These are phyloP conservation scores for Drosophila rufa DNA, from an alignment of 1,140 invertebrate species.

Conservation along the genomic window DNA sequence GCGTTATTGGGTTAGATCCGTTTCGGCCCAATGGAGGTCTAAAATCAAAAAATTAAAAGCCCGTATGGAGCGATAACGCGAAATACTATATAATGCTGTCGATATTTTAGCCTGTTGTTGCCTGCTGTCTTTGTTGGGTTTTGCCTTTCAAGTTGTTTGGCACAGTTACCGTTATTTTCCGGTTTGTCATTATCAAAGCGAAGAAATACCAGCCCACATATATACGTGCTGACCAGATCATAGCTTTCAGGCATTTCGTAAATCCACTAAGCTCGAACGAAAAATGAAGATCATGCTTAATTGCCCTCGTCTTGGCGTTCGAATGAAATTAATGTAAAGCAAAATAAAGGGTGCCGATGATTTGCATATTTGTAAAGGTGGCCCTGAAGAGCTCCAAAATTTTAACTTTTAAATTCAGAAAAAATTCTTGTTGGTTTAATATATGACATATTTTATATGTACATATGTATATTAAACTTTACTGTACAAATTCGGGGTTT, in stretches of 20 bases:
- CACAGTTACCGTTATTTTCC: slow-evolving; percentile 78
- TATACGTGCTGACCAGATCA: slow-evolving; percentile 14
- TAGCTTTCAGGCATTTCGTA: slow-evolving; percentile 57
- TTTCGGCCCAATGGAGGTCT: slow-evolving; percentile 16
- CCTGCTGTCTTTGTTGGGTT: slow-evolving; percentile 15
- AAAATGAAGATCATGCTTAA: slow-evolving; percentile 80
- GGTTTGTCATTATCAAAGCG: slow-evolving; percentile 53
- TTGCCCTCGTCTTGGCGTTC: slow-evolving; percentile 48
- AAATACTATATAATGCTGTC: slow-evolving; percentile 46
- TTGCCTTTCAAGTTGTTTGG: slow-evolving; percentile 42
- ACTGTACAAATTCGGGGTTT: too few species aligned
- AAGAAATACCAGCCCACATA: slow-evolving; percentile 19
- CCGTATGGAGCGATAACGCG: slow-evolving; percentile 59
- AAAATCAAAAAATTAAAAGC: slow-evolving; percentile 62
- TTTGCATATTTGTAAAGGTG: slow-evolving; percentile 25
- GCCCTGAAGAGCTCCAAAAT: not conserved
- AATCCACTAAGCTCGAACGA: slow-evolving; percentile 57
- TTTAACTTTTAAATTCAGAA: not conserved
- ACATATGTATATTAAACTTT: too few species aligned
- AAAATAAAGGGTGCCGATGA: slow-evolving; percentile 29
- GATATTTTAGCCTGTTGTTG: slow-evolving; percentile 25
- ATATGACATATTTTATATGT: too few species aligned
- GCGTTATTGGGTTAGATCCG: not conserved
- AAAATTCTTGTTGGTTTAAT: too few species aligned
- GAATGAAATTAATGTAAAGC: slow-evolving; percentile 74